phyloP scores from a whole-genome alignment of 2,113 vertebrate species.

The Nothobranchius furzeri region DNA sequence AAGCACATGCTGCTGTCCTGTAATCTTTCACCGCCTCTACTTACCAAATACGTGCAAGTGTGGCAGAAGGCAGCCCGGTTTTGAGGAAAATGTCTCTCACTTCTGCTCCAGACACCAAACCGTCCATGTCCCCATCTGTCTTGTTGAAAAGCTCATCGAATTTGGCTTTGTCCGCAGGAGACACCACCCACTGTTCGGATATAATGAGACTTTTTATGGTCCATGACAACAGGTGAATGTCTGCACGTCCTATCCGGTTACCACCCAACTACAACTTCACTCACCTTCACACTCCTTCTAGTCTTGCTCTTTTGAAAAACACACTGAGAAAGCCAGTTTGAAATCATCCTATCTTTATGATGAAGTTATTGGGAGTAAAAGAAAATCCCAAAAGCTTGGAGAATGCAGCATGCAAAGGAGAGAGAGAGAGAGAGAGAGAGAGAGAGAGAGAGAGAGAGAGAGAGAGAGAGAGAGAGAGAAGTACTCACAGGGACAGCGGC shows the following conservation, averaged over 20 bases:
- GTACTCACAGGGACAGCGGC: constrained; percentile 70
- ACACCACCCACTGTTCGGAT: constrained; percentile 89
- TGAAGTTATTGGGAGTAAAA: constrained; percentile 5
- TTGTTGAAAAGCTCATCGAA: constrained; percentile 95
- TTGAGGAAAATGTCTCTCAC: constrained; percentile 95
- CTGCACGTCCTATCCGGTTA: background rate
- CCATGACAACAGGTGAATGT: background rate
- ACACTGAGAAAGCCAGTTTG: constrained; percentile 64
- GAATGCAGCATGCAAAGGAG: constrained; percentile 20
- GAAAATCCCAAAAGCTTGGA: constrained; percentile 14
- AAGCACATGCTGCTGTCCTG: background rate
- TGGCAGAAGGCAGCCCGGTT: constrained; percentile 89
- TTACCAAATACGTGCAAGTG: constrained; percentile 96
- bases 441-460: background rate
- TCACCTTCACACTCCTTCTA: constrained; percentile 32
- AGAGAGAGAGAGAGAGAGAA: background rate
- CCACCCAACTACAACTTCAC: background rate
- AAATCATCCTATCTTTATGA: constrained; percentile 57
- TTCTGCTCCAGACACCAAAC: constrained; percentile 95
- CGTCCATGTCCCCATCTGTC: constrained; percentile 94
- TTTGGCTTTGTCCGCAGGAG: constrained; percentile 89
- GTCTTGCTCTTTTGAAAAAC: constrained; percentile 64
- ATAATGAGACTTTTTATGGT: background rate
- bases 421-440: background rate
- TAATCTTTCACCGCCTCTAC: constrained; percentile 12